These are phyloP conservation scores for Hypena proboscidalis DNA, from an alignment of 2,888 invertebrate species.

Conservation along the genomic window DNA sequence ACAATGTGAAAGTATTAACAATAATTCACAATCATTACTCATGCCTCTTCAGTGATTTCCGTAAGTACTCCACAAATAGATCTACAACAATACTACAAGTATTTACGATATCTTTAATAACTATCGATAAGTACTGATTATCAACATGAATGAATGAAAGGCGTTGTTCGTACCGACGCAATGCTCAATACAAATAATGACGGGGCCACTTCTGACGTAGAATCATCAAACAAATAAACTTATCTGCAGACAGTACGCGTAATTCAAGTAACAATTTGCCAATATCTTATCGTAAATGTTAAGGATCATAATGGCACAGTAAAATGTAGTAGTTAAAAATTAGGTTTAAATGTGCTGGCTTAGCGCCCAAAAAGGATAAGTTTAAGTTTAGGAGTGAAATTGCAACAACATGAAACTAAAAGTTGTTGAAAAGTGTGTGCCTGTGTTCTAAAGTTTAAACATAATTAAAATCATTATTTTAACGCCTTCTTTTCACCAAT, in stretches of 20 bases:
- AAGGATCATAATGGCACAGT: conserved; percentile 8
- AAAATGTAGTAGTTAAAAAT: too few relatives aligned
- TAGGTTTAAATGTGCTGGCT: too few relatives aligned
- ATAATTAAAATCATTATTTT: too few relatives aligned
- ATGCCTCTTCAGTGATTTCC: conserved; percentile 21
- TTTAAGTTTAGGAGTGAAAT: too few relatives aligned
- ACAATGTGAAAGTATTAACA: too few relatives aligned
- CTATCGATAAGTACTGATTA: conserved; percentile 29
- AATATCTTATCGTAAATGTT: conserved; percentile 24
- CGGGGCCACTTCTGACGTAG: conserved; percentile 37
- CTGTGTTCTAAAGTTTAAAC: too few relatives aligned
- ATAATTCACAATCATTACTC: conserved; percentile 17
- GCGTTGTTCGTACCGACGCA: conserved; percentile 43
- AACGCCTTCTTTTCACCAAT: too few relatives aligned
- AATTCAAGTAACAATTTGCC: conserved; percentile 27
- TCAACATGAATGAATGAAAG: conserved; percentile 41
- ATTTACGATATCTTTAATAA: conserved; percentile 21
- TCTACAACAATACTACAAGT: conserved; percentile 11
- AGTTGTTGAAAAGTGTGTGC: too few relatives aligned
- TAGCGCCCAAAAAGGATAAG: too few relatives aligned
- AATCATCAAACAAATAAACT: conserved; percentile 39
- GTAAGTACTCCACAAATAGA: conserved; percentile 20
- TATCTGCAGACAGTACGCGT: conserved; percentile 33
- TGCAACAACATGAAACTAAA: too few relatives aligned
- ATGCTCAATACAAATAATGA: conserved; percentile 49